These are phyloP conservation scores for Polypedilum vanderplanki DNA, from an alignment of 1,140 invertebrate species.

Conservation along the genomic window DNA sequence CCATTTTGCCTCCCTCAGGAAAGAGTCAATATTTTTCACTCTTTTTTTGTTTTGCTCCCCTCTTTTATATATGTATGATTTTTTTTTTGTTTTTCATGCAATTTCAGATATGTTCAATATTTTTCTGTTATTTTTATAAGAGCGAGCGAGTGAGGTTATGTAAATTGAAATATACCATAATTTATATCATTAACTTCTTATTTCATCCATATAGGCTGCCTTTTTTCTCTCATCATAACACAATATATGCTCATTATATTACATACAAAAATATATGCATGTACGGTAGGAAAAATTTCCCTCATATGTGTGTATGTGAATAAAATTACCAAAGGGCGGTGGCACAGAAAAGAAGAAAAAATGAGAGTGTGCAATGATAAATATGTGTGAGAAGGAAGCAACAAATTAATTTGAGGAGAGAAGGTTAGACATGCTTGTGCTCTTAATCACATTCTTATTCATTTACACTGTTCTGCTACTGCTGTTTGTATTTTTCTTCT, in stretches of 20 bases:
- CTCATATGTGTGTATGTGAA: background rate
- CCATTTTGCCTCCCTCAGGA: no score
- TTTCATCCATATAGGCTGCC: background rate
- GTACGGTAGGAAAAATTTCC: background rate
- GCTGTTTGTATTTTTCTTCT: no score
- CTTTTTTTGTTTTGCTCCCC: no score
- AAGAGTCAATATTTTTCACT: no score
- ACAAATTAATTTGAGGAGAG: background rate
- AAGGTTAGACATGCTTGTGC: background rate
- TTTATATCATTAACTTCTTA: constrained; percentile 13
- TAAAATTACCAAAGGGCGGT: background rate
- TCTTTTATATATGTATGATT: no score
- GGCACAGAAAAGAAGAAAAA: background rate
- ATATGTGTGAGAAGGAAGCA: constrained; percentile 3
- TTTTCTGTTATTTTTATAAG: no score
- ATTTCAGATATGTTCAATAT: no score
- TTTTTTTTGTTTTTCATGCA: no score
- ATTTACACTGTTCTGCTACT: no score
- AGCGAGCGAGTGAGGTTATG: background rate
- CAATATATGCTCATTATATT: background rate
- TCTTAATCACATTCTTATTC: no score
- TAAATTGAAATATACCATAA: constrained; percentile 13
- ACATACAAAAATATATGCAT: background rate
- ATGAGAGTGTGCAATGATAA: background rate
- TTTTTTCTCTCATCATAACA: constrained; percentile 13